phyloP scores from a whole-genome alignment of 2,113 vertebrate genomes.

The Athene noctua region DNA sequence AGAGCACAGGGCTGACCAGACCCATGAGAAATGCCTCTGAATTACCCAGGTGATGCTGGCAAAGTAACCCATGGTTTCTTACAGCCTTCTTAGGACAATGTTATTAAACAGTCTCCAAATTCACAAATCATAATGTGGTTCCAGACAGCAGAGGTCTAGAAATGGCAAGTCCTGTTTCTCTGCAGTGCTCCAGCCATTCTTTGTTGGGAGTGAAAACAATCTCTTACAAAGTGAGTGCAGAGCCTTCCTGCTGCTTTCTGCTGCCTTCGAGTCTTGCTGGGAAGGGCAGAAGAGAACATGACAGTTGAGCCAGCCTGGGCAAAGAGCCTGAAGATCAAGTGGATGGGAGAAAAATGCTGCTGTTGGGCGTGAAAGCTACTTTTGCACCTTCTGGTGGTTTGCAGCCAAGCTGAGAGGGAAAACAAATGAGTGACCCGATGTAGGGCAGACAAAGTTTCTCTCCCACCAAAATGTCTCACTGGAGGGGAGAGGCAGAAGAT shows the following conservation, averaged over 20 bases:
- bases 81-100: neutral
- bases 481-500: neutral
- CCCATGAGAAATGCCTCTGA: neutral
- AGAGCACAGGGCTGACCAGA: neutral
- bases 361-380: neutral
- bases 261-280: neutral
- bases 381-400: conserved; percentile 28
- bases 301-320: neutral
- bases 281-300: neutral
- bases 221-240: neutral
- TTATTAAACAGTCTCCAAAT: neutral
- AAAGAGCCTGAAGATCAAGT: conserved; percentile 1
- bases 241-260: neutral
- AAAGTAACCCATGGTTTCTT: neutral
- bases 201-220: neutral
- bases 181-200: neutral
- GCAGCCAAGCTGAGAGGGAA: conserved; percentile 8
- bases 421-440: neutral
- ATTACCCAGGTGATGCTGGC: neutral
- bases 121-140: neutral
- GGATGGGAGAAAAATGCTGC: neutral
- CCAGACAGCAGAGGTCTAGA: neutral
- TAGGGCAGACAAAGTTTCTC: neutral
- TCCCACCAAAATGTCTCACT: neutral
- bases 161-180: neutral